Base-by-base conservation (phyloP, 2,113 vertebrate species). In the sheep (Ovis aries) region DNA sequence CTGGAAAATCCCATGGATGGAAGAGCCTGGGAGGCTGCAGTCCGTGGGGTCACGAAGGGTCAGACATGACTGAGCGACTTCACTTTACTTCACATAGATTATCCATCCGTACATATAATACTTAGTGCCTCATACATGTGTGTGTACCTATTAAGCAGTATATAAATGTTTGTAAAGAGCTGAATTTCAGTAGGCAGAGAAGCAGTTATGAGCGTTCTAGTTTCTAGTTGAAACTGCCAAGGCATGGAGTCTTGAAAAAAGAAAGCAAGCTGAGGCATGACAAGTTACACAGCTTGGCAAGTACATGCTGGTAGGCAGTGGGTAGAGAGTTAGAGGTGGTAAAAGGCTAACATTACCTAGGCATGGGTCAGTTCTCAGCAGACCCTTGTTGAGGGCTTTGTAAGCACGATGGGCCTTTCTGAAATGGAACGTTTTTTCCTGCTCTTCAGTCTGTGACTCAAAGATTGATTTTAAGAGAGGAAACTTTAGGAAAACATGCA, bases 401-500 rank as follows among this genome's bases (percentile, higher is more conserved):
- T 50, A 82, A 96, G 77, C 84, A 80, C 19, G 13, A 36, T 5
- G 62, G 62, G 21, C 62, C 53, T 94, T 90, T 78, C 59, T n/a
- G n/a, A 92, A 97, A 52, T 60, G 62, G 27, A 57, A 31, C 27
- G 5, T 13, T 95, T 90, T 57, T 57, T 50, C 16, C 31, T n/a
- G 14, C 19, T 84, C 59, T 84, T 74, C 19, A 82, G 36, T 85
- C 50, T 60, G 7, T 84, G 80, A 55, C 59, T 25, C 15, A 91
- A 83, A 91, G 67, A 52, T 90, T 85, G 78, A 90, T 92, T 74
- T 11, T 94, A 50, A 95, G 81, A 74, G 85, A 90, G 92, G 77
- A 92, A 82, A 92, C 13, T 85, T 11, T 57, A 57, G 52, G 25
- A 74, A 89, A 93, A 62, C 94, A 90, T 33, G 14, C 21, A 82